Evolutionary conservation across 2,113 vertebrate species (phyloP).

Genomic region (Clarias magur): DNA sequence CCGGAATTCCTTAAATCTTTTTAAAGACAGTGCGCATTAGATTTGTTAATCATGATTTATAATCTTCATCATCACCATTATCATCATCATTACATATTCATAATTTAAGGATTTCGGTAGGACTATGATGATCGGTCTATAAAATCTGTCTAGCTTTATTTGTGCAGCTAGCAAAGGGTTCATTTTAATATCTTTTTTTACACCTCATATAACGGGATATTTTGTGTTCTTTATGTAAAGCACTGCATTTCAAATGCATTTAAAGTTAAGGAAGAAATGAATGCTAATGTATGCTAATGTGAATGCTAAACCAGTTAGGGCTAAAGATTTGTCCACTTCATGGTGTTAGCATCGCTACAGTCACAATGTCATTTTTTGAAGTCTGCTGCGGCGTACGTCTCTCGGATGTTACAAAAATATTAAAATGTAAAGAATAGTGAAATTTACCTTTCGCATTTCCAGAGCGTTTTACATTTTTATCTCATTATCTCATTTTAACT

Average conservation of each 20-base stretch:
- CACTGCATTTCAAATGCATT: background rate
- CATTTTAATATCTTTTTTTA: background rate
- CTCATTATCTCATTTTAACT: too few species aligned
- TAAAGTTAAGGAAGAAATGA: background rate
- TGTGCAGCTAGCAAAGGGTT: background rate
- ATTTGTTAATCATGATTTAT: too few species aligned
- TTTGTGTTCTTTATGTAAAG: background rate
- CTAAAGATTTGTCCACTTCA: background rate
- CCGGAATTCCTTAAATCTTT: slow-evolving; percentile 17
- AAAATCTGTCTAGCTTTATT: background rate
- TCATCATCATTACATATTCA: background rate
- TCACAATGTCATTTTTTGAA: background rate
- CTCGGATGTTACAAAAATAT: background rate
- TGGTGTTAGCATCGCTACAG: background rate
- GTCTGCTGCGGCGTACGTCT: background rate
- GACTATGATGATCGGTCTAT: too few species aligned
- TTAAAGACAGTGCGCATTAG: background rate
- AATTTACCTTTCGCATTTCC: background rate
- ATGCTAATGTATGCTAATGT: background rate
- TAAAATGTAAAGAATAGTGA: background rate
- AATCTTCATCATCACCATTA: background rate
- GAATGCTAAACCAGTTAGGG: background rate
- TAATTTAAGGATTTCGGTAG: background rate
- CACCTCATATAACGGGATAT: background rate
- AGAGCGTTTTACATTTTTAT: too few species aligned